Percentiles rank a stretch among this genome's conserved stretches.
phyloP scores from a whole-genome alignment of 64 coral and sea anemone genomes.

The Montipora foliosa region DNA sequence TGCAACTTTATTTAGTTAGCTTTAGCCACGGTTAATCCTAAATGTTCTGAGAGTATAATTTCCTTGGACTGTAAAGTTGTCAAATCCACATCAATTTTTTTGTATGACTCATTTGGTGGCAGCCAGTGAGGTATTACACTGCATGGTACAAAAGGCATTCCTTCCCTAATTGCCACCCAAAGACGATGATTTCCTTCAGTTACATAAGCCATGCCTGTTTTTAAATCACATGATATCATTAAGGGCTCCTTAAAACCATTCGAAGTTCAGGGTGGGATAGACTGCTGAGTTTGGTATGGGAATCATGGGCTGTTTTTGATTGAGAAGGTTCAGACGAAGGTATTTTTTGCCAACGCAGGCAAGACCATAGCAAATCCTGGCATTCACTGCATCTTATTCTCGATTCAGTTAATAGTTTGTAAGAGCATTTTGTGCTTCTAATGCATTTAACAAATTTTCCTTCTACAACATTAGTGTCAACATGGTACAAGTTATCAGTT shows the following conservation, averaged over 20 bases:
- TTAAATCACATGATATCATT: background rate
- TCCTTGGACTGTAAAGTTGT: background rate
- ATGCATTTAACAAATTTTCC: no score
- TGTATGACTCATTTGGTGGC: background rate
- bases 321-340: no score
- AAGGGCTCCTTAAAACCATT: constrained; percentile 21
- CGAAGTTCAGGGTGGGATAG: no score
- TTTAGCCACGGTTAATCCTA: constrained; percentile 15
- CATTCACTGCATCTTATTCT: no score
- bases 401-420: no score
- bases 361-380: no score
- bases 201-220: background rate
- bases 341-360: no score
- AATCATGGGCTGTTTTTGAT: no score
- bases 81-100: background rate
- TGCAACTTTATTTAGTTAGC: background rate
- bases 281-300: no score
- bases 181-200: constrained; percentile 16
- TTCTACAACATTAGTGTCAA: no score
- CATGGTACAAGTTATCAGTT: no score
- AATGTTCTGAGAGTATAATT: background rate
- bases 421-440: no score
- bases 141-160: background rate
- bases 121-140: constrained; percentile 2
- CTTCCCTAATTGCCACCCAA: constrained; percentile 9